Evolutionary conservation across 2,888 invertebrate species (phyloP).

Genomic region (Brachynemurus nebulosus): DNA sequence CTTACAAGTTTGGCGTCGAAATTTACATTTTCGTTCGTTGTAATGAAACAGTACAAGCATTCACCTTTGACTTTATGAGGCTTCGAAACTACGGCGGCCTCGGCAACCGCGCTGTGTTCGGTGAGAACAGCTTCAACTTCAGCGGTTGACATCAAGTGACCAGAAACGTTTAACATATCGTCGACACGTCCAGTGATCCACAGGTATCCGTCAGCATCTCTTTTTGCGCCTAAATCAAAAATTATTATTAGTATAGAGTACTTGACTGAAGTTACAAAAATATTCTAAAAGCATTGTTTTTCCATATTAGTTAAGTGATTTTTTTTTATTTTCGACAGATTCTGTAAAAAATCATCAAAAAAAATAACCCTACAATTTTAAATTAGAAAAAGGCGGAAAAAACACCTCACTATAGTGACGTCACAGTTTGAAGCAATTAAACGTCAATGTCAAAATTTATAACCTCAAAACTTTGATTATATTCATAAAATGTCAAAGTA

Average conservation of each 20-base stretch:
- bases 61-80: slow-evolving; percentile 94
- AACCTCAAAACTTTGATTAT: too few relatives aligned
- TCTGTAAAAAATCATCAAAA: too few relatives aligned
- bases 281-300: too few relatives aligned
- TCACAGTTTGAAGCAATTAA: too few relatives aligned
- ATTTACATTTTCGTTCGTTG: slow-evolving; percentile 60
- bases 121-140: slow-evolving; percentile 78
- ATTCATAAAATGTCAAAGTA: too few relatives aligned
- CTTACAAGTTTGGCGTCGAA: slow-evolving; percentile 57
- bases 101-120: slow-evolving; percentile 68
- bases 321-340: too few relatives aligned
- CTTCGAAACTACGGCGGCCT: slow-evolving; percentile 92
- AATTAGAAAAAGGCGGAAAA: too few relatives aligned
- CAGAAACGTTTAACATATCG: slow-evolving; percentile 98
- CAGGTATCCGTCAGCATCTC: slow-evolving; percentile 88
- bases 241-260: background rate
- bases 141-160: slow-evolving; percentile 94
- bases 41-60: slow-evolving; percentile 93
- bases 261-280: too few relatives aligned
- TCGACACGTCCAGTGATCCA: slow-evolving; percentile 97
- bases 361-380: too few relatives aligned
- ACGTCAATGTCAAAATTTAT: too few relatives aligned
- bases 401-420: too few relatives aligned
- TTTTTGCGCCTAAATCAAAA: slow-evolving; percentile 60
- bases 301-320: too few relatives aligned